Percentiles rank a stretch among this genome's conserved stretches.
phyloP scores from a whole-genome alignment of 2,113 vertebrate genomes.

The Labrus mixtus region DNA sequence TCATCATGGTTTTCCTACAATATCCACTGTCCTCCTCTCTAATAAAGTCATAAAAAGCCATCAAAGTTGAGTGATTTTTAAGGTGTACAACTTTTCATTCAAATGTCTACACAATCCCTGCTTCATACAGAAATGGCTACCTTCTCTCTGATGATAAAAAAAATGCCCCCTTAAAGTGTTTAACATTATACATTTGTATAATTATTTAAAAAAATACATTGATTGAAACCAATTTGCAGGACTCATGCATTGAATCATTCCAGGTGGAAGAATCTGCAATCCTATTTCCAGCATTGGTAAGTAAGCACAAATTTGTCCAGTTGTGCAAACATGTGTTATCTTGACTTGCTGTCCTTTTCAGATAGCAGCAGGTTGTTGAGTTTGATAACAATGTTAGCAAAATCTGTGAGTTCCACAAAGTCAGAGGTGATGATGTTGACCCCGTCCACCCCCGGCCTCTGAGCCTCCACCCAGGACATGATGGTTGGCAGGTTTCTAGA shows the following conservation, averaged over 20 bases:
- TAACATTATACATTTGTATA: no score
- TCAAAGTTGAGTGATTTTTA: neutral
- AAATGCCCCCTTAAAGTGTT: no score
- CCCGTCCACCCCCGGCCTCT: constrained; percentile 91
- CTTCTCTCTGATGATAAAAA: no score
- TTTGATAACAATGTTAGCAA: constrained; percentile 94
- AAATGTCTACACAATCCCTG: no score
- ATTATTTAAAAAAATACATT: neutral
- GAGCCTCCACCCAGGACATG: constrained; percentile 94
- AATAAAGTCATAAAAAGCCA: no score
- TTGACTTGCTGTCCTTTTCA: constrained; percentile 49
- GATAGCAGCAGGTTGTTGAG: constrained; percentile 89
- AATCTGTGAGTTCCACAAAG: constrained; percentile 97
- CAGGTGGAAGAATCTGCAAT: neutral
- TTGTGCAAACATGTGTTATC: constrained; percentile 56
- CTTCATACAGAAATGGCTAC: no score
- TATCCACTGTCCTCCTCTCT: no score
- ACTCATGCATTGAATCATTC: neutral
- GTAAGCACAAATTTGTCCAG: constrained; percentile 9
- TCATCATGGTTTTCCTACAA: no score
- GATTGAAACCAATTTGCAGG: neutral
- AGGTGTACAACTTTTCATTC: constrained; percentile 4
- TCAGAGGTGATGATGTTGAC: constrained; percentile 99
- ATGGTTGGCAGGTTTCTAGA: constrained; percentile 94
- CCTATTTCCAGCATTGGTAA: neutral